A percentile compares a stretch with the other conserved stretches of the same genome.
phyloP scores from a whole-genome alignment of 2,113 vertebrate genomes.

The Myxocyprinus asiaticus region DNA sequence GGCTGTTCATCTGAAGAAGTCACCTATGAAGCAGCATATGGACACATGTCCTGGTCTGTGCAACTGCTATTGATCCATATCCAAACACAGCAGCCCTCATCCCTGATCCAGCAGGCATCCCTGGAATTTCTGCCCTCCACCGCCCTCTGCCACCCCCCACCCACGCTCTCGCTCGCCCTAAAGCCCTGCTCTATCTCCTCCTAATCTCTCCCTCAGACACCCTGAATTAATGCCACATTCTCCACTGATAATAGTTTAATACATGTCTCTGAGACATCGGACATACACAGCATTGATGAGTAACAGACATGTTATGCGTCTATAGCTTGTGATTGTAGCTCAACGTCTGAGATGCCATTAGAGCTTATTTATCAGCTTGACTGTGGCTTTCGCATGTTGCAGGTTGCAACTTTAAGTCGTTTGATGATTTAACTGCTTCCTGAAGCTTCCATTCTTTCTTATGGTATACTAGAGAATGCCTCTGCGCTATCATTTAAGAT shows the following conservation, averaged over 20 bases:
- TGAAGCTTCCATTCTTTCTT: too few relatives aligned
- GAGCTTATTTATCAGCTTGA: slow-evolving; percentile 4
- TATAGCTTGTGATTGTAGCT: slow-evolving; percentile 5
- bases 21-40: neutral
- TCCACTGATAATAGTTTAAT: slow-evolving; percentile 52
- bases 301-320: slow-evolving; percentile 33
- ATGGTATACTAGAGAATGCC: too few relatives aligned
- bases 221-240: slow-evolving; percentile 54
- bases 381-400: neutral
- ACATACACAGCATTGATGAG: slow-evolving; percentile 12
- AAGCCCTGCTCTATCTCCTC: slow-evolving; percentile 41
- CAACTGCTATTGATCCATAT: slow-evolving; percentile 50
- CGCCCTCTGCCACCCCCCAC: neutral
- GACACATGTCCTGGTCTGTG: slow-evolving; percentile 22
- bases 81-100: slow-evolving; percentile 50
- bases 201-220: slow-evolving; percentile 52
- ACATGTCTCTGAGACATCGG: slow-evolving; percentile 40
- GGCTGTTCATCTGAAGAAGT: slow-evolving; percentile 20
- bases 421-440: neutral
- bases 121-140: slow-evolving; percentile 48
- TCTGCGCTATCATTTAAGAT: neutral
- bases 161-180: slow-evolving; percentile 33
- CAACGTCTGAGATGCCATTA: slow-evolving; percentile 17
- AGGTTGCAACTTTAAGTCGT: neutral
- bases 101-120: slow-evolving; percentile 53